Percentiles rank a stretch among this genome's conserved stretches.
Evolutionary conservation across 2,113 vertebrate genomes (phyloP).

Genomic region (Ceyx margarethae): DNA sequence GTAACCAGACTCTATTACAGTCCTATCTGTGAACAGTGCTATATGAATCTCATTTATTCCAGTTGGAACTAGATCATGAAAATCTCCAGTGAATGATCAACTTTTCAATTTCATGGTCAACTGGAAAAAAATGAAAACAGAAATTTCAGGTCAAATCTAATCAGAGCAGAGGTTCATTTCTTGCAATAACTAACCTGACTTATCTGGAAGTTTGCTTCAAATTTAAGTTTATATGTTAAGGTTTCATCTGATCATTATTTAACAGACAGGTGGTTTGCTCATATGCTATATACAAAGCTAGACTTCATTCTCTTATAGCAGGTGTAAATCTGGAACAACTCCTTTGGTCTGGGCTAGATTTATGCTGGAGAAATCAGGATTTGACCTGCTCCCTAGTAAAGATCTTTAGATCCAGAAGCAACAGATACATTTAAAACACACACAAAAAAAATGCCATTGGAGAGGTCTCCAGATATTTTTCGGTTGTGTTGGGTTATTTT

Average conservation of each 20-base stretch:
- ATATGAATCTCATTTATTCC: background rate
- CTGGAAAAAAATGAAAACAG: conserved; percentile 11
- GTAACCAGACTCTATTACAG: background rate
- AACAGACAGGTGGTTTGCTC: background rate
- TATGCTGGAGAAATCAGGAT: background rate
- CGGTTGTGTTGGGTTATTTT: background rate
- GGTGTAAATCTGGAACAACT: background rate
- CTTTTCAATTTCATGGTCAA: background rate
- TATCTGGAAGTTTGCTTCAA: background rate
- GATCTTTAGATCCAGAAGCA: background rate
- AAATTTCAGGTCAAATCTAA: conserved; percentile 2
- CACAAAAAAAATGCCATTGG: background rate
- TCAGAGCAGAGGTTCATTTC: background rate
- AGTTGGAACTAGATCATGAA: background rate
- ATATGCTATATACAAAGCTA: background rate
- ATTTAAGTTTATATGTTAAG: background rate
- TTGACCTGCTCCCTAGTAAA: background rate
- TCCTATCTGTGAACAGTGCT: background rate
- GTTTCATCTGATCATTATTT: background rate
- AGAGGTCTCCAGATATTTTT: background rate
- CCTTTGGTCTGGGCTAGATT: background rate
- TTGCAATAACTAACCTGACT: background rate
- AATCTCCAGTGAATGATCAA: background rate
- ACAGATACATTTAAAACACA: background rate
- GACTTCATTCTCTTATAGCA: background rate